Conservation (phyloP, 2,888 invertebrate species). For the Melieria omissa region DNA sequence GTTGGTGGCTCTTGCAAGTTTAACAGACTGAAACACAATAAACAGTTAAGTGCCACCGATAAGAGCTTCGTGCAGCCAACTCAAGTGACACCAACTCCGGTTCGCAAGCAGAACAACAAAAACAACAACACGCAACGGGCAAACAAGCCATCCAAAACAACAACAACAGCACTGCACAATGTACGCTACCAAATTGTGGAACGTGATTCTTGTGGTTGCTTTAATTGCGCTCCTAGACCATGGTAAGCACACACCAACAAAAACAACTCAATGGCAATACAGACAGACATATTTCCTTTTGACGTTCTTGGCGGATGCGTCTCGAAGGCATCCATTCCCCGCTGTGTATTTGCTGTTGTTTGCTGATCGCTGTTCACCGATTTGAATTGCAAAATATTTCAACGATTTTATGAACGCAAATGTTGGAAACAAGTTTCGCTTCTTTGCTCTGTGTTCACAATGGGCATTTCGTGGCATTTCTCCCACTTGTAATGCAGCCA, state of each 20-base stretch:
- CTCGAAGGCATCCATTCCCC: background rate
- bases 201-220: slow-evolving; percentile 14
- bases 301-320: background rate
- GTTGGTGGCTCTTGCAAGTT: too few relatives aligned
- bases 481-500: background rate
- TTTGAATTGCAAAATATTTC: slow-evolving; percentile 21
- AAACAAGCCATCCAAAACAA: background rate
- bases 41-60: too few relatives aligned
- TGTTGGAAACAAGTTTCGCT: slow-evolving; percentile 12
- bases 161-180: slow-evolving; percentile 12
- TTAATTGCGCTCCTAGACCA: slow-evolving; percentile 10
- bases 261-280: background rate
- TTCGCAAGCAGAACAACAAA: background rate
- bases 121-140: background rate
- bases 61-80: too few relatives aligned
- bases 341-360: background rate
- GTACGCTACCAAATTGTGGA: slow-evolving; percentile 19
- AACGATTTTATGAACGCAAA: background rate
- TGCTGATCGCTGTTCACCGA: background rate
- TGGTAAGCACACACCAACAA: slow-evolving; percentile 13
- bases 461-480: background rate
- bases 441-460: too few relatives aligned
- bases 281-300: background rate
- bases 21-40: too few relatives aligned
- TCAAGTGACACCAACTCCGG: too few relatives aligned